phyloP scores from a whole-genome alignment of 2,113 vertebrate species.

The Malurus elegans region DNA sequence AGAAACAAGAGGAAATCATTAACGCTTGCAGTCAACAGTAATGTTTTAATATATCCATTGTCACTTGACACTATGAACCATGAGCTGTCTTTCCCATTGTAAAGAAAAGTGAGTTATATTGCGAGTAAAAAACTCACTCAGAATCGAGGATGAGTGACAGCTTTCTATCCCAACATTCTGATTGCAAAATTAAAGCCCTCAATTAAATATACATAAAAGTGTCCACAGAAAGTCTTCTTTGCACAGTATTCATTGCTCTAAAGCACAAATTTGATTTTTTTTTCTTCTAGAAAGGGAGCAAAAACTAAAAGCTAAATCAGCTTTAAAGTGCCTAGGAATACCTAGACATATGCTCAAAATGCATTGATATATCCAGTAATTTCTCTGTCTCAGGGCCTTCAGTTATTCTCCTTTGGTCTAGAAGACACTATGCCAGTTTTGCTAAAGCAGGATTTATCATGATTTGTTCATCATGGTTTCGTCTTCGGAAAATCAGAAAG shows the following conservation, averaged over 20 bases:
- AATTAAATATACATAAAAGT: neutral
- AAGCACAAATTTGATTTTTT: neutral
- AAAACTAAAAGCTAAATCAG: neutral
- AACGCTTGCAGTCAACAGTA: neutral
- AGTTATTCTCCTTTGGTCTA: neutral
- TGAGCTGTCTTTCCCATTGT: neutral
- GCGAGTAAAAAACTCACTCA: neutral
- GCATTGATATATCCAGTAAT: neutral
- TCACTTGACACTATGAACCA: neutral
- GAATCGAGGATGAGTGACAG: neutral
- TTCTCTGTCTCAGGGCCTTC: neutral
- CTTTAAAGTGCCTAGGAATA: neutral
- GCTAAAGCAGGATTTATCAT: neutral
- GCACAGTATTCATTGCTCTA: neutral
- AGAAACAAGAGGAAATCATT: neutral
- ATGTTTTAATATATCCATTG: neutral
- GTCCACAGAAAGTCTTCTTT: neutral
- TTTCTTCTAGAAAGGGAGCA: neutral
- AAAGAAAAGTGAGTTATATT: neutral
- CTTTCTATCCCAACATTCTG: neutral
- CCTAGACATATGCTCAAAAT: neutral
- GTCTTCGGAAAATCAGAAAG: neutral
- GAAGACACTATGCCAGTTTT: neutral
- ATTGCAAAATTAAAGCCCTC: neutral
- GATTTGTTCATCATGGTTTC: neutral